Conservation (phyloP, 1,140 invertebrate genomes). For the Drosophila sulfurigaster region DNA sequence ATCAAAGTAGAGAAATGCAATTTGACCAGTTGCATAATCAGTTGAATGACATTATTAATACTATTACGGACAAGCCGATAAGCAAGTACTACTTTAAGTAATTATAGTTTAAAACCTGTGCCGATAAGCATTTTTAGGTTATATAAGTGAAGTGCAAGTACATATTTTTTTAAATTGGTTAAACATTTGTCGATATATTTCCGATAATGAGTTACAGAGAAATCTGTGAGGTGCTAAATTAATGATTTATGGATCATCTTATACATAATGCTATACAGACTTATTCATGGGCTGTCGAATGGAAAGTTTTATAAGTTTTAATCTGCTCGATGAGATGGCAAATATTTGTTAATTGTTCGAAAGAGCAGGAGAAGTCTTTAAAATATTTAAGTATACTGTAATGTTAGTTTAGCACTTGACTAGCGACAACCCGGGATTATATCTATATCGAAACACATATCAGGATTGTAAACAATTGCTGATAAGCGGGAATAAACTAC, state of each 20-base stretch:
- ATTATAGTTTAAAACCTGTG: constrained; percentile 11
- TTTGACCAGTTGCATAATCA: constrained; percentile 32
- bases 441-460: constrained; percentile 11
- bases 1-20: neutral
- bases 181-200: neutral
- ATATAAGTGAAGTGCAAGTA: neutral
- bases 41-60: neutral
- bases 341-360: constrained; percentile 4
- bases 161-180: neutral
- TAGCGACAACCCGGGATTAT: neutral
- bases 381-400: neutral
- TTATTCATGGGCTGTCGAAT: neutral
- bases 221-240: neutral
- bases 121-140: constrained; percentile 30
- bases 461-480: constrained; percentile 23
- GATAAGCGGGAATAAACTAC: constrained; percentile 28
- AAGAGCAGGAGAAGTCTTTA: neutral
- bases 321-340: neutral
- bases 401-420: constrained; percentile 6
- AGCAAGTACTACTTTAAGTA: constrained; percentile 17
- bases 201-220: neutral
- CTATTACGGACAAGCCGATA: constrained; percentile 14
- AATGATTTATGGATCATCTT: neutral
- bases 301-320: constrained; percentile 6
- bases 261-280: too few species aligned